Evolutionary conservation across 2,797 vertebrate genomes (phyloP), one percentile per base, ranked within the genome.

Genomic region (Pempheris klunzingeri): DNA sequence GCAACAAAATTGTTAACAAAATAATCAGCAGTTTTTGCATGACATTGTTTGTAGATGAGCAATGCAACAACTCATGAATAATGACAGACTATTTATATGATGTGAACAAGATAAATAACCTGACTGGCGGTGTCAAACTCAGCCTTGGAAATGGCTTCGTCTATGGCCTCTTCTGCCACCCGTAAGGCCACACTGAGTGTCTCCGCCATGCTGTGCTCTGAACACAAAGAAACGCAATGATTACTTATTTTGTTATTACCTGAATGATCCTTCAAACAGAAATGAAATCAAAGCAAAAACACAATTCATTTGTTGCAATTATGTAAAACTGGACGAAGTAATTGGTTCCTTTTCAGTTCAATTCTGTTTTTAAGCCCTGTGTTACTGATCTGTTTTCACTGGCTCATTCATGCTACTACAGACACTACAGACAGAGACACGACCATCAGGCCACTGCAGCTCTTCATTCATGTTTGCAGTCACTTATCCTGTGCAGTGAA

Each of bases 81-180:
- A 24, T 7, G 43, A 36, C 18, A 64, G 58, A 5, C 28, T 9
- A 11, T 67, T 47, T 15, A n/a, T 24, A 44, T 47, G 13, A 38
- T 14, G 50, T 34, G n/a, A 61, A 28, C 7, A 58, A 28, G 14
- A 46, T 28, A 7, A 73, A 86, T 82, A 94, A 99, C 98, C 96
- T 98, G 94, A 83, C 92, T 96, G 89, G 95, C 93, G 61, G 93
- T 90, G 68, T 95, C 94, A 26, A 94, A 92, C 86, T 97, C 97
- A 34, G 97, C 97, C 85, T 97, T 97, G 71, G 95, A 95, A 84
- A 99, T 99, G 44, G 98, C 98, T 87, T 99, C 98, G 80, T 99
- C 97, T 60, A 99, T 94, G 76, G 97, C 96, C 83, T 99, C 98
- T 86, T 98, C 97, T 58, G 98, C 98, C 91, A 99, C 98, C 15